Evolutionary conservation across 1,140 invertebrate species (phyloP), one percentile per base, ranked within the genome.

Genomic region (Drosophila nannoptera): DNA sequence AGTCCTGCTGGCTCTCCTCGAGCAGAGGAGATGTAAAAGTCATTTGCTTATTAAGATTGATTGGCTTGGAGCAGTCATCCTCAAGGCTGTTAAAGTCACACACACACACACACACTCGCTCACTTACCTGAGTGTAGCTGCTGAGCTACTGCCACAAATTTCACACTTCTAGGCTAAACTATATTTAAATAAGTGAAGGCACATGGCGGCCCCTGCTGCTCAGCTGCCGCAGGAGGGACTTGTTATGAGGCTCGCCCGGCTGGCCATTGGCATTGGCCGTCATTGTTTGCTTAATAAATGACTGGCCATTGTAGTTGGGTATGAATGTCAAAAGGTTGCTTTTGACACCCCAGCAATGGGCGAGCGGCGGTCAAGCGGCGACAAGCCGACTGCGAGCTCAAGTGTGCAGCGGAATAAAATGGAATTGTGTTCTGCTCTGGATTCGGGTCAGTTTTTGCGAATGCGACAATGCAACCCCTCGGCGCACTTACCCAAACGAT

Each of bases 281-380:
- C 80, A 86, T 84, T 84, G 81, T 84, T 75, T 80, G 70, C 66
- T 60, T 80, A 77, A 77, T 86, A 86, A 84, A 86, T 73, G 73
- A 75, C 58, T 75, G 67, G 45, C 73, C 67, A 86, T 84, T 84
- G 81, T 84, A 81, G 50, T 31, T 67, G 77, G 69, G 68, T 75
- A 80, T 86, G 61, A 80, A 86, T 84, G 81, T 77, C 81, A 84
- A 84, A 81, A 86, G 81, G 81, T 77, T 76, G 77, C 70, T 45
- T 70, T 67, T 74, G 81, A 77, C 80, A 84, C 80, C 67, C 76
- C 60, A 46, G 70, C 55, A 62, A 66, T 71, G 56, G 65, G 69
- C 32, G 48, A 48, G 78, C 53, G 76, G 78, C 60, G 78, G 78
- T 78, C 78, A 82, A 67, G 67, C 78, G 48, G 71, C 60, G 59